These are phyloP conservation scores for Halotydeus destructor DNA, from an alignment of 1,140 invertebrate genomes.

Conservation along the genomic window DNA sequence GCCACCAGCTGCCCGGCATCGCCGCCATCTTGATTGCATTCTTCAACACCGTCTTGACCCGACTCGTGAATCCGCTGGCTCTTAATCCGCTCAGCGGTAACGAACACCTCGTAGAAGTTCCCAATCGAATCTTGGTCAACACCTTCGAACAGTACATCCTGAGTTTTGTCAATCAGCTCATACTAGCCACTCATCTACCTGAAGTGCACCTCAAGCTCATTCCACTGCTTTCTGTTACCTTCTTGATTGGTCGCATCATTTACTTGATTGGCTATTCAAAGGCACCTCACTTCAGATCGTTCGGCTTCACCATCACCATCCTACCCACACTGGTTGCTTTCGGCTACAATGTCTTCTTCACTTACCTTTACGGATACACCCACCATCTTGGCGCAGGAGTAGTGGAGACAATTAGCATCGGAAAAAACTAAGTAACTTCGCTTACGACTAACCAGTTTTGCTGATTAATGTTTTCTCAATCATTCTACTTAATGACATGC, in stretches of 20 bases:
- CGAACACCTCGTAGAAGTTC: background rate
- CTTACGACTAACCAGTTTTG: too few relatives aligned
- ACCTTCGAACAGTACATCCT: conserved; percentile 11
- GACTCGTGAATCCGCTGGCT: background rate
- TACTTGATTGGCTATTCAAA: conserved; percentile 10
- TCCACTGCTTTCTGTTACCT: conserved; percentile 6
- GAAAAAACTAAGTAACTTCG: too few relatives aligned
- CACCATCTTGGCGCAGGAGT: background rate
- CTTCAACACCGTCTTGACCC: background rate
- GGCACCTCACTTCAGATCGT: conserved; percentile 8
- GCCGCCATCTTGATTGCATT: background rate
- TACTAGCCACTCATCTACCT: conserved; percentile 6
- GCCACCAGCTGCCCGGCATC: background rate
- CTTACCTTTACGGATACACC: background rate
- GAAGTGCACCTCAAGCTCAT: conserved; percentile 4
- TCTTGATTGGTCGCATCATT: conserved; percentile 8
- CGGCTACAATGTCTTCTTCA: background rate
- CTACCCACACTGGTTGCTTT: background rate
- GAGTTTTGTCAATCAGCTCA: conserved; percentile 4
- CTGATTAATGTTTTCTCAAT: too few relatives aligned
- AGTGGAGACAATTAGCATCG: background rate
- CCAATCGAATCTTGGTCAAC: conserved; percentile 9
- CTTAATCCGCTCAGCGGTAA: conserved; percentile 5
- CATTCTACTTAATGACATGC: too few relatives aligned
- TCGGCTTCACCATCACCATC: conserved; percentile 7